These are phyloP conservation scores for Hydrozoanthus gracilis DNA, from an alignment of 92 coral and sea anemone genomes.

Conservation along the genomic window DNA sequence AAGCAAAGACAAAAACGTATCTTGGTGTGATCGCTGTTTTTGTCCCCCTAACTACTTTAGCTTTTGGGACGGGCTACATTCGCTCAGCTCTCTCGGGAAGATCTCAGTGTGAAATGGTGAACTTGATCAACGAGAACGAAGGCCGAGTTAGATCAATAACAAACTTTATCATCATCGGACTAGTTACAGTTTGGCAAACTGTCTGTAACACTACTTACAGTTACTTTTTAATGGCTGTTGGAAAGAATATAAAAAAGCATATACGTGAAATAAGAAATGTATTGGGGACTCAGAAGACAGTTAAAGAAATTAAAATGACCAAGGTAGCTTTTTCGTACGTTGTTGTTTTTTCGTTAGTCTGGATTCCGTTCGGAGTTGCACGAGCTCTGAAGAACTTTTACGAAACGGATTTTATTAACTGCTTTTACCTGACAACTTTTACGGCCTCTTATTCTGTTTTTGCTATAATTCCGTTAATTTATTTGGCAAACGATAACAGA, in stretches of 20 bases:
- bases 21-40: background rate
- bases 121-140: background rate
- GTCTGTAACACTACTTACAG: background rate
- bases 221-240: background rate
- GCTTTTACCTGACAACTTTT: constrained; percentile 3
- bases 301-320: constrained; percentile 12
- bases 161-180: constrained; percentile 42
- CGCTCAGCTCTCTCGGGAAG: background rate
- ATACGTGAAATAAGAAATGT: background rate
- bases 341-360: background rate
- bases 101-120: constrained; percentile 7
- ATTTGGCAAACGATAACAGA: constrained; percentile 11
- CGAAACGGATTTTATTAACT: background rate
- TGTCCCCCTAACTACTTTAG: background rate
- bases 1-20: background rate
- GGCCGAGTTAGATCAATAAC: background rate
- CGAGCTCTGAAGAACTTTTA: background rate
- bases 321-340: constrained; percentile 8
- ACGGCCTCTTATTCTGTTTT: constrained; percentile 8
- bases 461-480: constrained; percentile 1
- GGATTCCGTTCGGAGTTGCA: constrained; percentile 32
- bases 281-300: constrained; percentile 3
- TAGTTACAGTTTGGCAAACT: constrained; percentile 38
- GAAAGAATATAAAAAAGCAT: constrained; percentile 1
- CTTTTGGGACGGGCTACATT: background rate